Evolutionary conservation across 2,113 vertebrate genomes (phyloP), one percentile per base, ranked within the genome.

Genomic region (Calyptommatus sinebrachiatus): DNA sequence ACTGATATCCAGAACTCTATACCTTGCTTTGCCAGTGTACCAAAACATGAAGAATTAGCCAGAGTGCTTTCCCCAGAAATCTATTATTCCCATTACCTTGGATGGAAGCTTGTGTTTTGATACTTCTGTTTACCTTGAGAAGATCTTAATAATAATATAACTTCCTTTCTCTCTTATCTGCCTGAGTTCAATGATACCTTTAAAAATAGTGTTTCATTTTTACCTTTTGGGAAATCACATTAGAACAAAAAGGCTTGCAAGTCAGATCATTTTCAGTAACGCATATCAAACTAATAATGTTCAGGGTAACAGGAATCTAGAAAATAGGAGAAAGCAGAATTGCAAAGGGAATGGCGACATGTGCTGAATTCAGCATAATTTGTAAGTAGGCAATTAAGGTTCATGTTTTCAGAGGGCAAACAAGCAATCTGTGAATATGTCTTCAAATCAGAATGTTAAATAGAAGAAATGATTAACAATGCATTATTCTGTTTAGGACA

Each of bases 401-500:
- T 85, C 0, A 0, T 62, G 73, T 88, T 46, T 89, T 77, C 2
- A 83, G 83, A 88, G 91, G 83, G 83, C 90, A 91, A 91, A 88
- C 69, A 48, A 86, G 76, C 81, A 66, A 81, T 87, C 78, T 87
- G 86, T 87, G 87, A 91, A 91, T 88, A 82, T 91, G 73, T 88
- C 88, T 72, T 84, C 87, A 89, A 83, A 90, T 88, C 87, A 85
- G 50, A 76, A 86, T 90, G 87, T 88, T 85, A 92, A 92, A 92
- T 89, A 88, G 90, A 88, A 88, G 86, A 84, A 90, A 89, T 87
- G 88, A 92, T 92, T 89, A 92, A 89, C 63, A 83, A 76, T 84
- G 87, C 85, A 89, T 91, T 84, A 78, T 83, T 84, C 81, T n/a
- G 73, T 88, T 78, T 82, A 78, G 88, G 88, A 89, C 88, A 89